Evolutionary conservation across 2,888 invertebrate species (phyloP).

Genomic region (Molorchus minor): DNA sequence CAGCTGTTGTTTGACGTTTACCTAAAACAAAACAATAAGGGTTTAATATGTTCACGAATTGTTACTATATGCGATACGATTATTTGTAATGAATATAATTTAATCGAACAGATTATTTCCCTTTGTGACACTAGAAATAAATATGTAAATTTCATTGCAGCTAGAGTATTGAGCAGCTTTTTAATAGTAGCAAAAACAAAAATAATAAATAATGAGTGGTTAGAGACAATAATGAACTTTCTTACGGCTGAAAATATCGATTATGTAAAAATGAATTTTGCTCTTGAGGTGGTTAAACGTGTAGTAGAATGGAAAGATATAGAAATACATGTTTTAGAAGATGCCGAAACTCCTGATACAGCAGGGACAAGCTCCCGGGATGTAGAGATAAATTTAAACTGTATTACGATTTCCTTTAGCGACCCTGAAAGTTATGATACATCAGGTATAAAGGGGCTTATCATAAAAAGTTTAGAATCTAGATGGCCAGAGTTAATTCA

Average conservation of each 20-base stretch:
- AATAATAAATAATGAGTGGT: constrained; percentile 81
- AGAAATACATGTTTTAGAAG: constrained; percentile 82
- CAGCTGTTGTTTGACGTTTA: constrained; percentile 86
- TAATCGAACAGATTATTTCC: constrained; percentile 85
- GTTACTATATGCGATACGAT: constrained; percentile 83
- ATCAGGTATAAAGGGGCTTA: constrained; percentile 85
- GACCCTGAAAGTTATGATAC: constrained; percentile 87
- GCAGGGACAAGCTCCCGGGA: constrained; percentile 50
- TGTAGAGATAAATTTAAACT: constrained; percentile 55
- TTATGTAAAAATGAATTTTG: constrained; percentile 80
- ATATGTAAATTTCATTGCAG: constrained; percentile 82
- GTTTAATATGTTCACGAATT: constrained; percentile 82
- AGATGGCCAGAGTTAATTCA: constrained; percentile 86
- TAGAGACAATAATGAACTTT: constrained; percentile 80
- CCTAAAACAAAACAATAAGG: constrained; percentile 83
- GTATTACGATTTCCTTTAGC: constrained; percentile 72
- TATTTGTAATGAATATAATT: constrained; percentile 81
- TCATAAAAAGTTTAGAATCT: constrained; percentile 84
- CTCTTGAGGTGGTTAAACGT: constrained; percentile 84
- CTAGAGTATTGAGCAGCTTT: constrained; percentile 83
- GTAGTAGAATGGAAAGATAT: constrained; percentile 90
- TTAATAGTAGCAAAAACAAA: constrained; percentile 85
- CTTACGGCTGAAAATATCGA: constrained; percentile 73
- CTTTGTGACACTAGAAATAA: constrained; percentile 81
- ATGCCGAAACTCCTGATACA: constrained; percentile 56